These are phyloP conservation scores for Chymomyza costata DNA, from an alignment of 1,140 invertebrate genomes.

Conservation along the genomic window DNA sequence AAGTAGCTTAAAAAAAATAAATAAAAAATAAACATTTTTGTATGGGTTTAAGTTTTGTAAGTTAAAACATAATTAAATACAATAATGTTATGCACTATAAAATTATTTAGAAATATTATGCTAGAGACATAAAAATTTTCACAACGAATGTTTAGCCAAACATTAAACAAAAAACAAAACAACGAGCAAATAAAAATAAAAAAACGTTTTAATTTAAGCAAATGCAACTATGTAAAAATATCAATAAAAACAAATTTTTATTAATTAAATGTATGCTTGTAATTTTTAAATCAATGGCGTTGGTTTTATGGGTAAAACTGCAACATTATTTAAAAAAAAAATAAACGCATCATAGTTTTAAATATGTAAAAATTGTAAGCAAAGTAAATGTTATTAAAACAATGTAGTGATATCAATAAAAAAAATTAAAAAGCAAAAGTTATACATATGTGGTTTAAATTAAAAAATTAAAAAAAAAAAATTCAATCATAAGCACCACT, in stretches of 20 bases:
- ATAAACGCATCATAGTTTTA: too few relatives aligned
- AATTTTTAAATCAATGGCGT: too few relatives aligned
- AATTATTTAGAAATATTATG: too few relatives aligned
- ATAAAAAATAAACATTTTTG: slow-evolving; percentile 40
- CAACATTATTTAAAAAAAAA: too few relatives aligned
- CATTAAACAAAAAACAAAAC: slow-evolving; percentile 28
- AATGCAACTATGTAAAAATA: slow-evolving; percentile 52
- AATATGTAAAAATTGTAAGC: too few relatives aligned
- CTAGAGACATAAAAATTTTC: slow-evolving; percentile 41
- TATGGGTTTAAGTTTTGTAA: slow-evolving; percentile 72
- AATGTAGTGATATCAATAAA: too few relatives aligned
- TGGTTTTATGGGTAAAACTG: too few relatives aligned
- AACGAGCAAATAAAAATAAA: slow-evolving; percentile 39
- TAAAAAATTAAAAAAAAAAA: too few relatives aligned
- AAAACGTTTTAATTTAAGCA: slow-evolving; percentile 45
- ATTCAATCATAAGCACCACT: too few relatives aligned
- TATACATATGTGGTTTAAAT: background rate
- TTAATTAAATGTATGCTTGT: too few relatives aligned
- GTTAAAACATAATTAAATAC: slow-evolving; percentile 67
- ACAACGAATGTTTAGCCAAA: slow-evolving; percentile 40
- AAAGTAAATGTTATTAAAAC: too few relatives aligned
- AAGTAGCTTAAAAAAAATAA: slow-evolving; percentile 51
- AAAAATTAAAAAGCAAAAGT: too few relatives aligned
- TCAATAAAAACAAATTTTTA: slow-evolving; percentile 49
- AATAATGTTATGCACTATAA: slow-evolving; percentile 35